Base-by-base conservation (phyloP, 2,797 vertebrate genomes). In the Cygnus olor region DNA sequence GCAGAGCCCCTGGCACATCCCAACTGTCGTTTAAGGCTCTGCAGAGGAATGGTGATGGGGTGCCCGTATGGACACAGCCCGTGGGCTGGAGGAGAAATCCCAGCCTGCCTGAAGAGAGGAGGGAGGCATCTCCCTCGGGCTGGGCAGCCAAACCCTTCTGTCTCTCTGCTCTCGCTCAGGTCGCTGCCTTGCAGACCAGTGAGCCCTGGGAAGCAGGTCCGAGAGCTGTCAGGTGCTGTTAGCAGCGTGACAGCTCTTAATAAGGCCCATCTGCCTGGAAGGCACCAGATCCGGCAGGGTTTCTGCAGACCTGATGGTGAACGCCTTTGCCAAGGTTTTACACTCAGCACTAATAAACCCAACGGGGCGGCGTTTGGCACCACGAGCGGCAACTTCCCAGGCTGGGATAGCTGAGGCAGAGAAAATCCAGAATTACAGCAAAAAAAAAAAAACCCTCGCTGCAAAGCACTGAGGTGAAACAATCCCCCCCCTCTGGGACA, bases 191-290 rank as follows among this genome's bases (percentile, higher is more conserved):
- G 25, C 3, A 4, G 11, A 4, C 7, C 8, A 80, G 68, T 40
- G 14, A 49, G 80, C 54, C 45, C 49, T 47, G 27, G 40, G 88
- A 89, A 89, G 72, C 44, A 53, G 91, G 63, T 11, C 51, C 63
- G 89, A 74, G 89, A 80, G 79, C 71, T 95, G 95, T 93, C 94
- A 95, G 91, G 38, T 88, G 60, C 34, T 58, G 58, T 93, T 93
- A 97, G 94, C 30, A 12, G 61, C 90, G 94, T 92, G 95, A 80
- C 91, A 88, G 96, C 91, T 97, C 95, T 97, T 97, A 94, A 96
- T 96, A 96, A 96, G 73, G 80, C 74, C 92, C 47, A 44, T 96
- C 91, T 97, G 89, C 79, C 57, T 88, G 44, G 89, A 42, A 95
- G 89, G 66, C 92, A 91, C 81, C 0, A 3, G 84, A 89, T 93